Conservation (phyloP, 2,113 vertebrate genomes). For the Sinosuthora webbiana region DNA sequence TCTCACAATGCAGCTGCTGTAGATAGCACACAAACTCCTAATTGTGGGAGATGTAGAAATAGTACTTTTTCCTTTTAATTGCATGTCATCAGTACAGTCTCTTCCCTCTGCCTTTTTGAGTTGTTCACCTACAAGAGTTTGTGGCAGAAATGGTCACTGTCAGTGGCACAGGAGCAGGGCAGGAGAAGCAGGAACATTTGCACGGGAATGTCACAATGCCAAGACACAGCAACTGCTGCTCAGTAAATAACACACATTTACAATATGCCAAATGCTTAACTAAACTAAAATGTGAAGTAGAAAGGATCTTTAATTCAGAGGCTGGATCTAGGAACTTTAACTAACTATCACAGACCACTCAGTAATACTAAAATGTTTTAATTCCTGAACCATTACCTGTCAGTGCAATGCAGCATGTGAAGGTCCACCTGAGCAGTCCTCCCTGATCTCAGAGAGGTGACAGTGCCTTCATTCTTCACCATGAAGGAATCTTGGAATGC, state of each 20-base stretch:
- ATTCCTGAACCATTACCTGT: neutral
- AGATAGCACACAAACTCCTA: neutral
- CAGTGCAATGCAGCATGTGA: neutral
- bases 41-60: neutral
- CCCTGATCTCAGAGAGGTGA: neutral
- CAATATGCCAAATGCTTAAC: neutral
- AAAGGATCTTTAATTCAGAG: neutral
- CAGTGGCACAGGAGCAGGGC: neutral
- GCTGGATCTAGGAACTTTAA: neutral
- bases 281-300: neutral
- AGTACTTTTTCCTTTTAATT: neutral
- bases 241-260: neutral
- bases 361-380: neutral
- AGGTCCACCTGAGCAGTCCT: neutral
- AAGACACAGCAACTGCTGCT: neutral
- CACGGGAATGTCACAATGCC: fast-evolving
- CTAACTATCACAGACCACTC: too few species aligned
- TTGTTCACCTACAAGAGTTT: neutral
- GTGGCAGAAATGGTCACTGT: neutral
- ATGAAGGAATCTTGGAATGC: neutral
- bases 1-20: neutral
- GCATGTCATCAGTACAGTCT: neutral
- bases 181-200: neutral
- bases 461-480: neutral
- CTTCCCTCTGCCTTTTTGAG: neutral